Evolutionary conservation across 2,113 vertebrate species (phyloP), one percentile per base, ranked within the genome.

Genomic region (Centropristis striata): DNA sequence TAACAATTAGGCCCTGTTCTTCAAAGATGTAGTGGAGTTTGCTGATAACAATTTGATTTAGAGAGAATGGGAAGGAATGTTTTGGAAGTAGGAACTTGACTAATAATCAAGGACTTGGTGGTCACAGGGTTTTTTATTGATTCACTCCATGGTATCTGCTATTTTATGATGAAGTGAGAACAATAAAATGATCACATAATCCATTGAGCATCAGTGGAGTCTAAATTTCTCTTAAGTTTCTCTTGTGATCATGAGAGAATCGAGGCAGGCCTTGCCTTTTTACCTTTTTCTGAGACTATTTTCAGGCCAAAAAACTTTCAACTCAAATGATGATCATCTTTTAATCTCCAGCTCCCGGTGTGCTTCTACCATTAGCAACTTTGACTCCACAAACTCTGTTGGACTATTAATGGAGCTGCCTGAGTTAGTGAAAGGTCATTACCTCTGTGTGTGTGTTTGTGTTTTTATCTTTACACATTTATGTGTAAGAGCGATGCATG

Each of bases 351-450:
- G 49, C 71, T 80, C 73, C 61, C 85, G 73, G 58, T 74, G 71
- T 3, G 79, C 67, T 59, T 72, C 83, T 84, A 83, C 80, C 59
- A 87, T 87, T 71, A 84, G 80, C 71, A 79, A 73, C 68, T 83
- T 72, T 74, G 76, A 65, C 64, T 78, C 64, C 76, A 76, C 53
- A 84, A 57, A 64, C 71, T 80, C 69, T 71, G 58, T 77, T 71
- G 71, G 63, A 74, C 78, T 60, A 78, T 83, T 78, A 90, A 69
- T 71, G n/a, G 59, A 78, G 76, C 36, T 70, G 46, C 53, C 39
- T 67, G 37, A 68, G 58, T 75, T 85, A 72, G 74, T 85, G 53
- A 80, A 85, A 71, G 81, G 64, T 84, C 75, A 90, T 92, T 92
- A 92, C 65, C 81, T 85, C 69, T 69, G 49, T 72, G 36, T 7